Conservation (phyloP, 2,797 vertebrate genomes). For the Myiothlypis coronata region DNA sequence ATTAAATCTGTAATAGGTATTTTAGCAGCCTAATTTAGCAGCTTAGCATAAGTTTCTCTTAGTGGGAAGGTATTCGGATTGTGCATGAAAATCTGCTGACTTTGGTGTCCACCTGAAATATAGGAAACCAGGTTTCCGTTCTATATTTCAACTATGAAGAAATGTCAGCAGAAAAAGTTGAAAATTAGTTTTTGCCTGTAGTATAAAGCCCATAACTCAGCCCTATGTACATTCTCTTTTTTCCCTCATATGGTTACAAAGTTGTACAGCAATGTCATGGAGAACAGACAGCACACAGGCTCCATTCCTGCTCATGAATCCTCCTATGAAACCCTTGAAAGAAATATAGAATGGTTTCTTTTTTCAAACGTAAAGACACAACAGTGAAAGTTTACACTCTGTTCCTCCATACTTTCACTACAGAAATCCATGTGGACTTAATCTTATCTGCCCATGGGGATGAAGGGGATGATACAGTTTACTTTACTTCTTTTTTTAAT, state of each 20-base stretch:
- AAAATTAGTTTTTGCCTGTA: not conserved
- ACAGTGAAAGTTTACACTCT: not conserved
- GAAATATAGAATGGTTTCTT: not conserved
- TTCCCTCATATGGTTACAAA: not conserved
- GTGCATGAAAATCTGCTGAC: not conserved
- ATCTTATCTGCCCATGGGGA: not conserved
- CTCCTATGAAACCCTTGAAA: not conserved
- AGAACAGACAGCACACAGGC: not conserved
- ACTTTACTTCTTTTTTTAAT: slow-evolving; percentile 14
- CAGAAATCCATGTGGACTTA: slow-evolving; percentile 16
- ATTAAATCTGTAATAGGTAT: not conserved
- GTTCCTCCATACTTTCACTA: not conserved
- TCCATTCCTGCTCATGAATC: not conserved
- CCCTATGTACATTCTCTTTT: not conserved
- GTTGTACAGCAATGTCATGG: not conserved
- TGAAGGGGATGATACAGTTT: not conserved
- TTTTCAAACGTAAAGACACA: not conserved
- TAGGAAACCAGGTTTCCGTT: rapidly evolving
- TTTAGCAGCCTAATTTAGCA: not conserved
- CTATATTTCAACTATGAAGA: not conserved
- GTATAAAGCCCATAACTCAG: not conserved
- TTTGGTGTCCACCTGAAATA: not conserved
- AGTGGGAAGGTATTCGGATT: not conserved
- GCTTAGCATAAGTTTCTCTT: not conserved
- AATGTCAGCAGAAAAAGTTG: not conserved